Evolutionary conservation across 92 coral and sea anemone species (phyloP).

Genomic region (Actinernus sp.): DNA sequence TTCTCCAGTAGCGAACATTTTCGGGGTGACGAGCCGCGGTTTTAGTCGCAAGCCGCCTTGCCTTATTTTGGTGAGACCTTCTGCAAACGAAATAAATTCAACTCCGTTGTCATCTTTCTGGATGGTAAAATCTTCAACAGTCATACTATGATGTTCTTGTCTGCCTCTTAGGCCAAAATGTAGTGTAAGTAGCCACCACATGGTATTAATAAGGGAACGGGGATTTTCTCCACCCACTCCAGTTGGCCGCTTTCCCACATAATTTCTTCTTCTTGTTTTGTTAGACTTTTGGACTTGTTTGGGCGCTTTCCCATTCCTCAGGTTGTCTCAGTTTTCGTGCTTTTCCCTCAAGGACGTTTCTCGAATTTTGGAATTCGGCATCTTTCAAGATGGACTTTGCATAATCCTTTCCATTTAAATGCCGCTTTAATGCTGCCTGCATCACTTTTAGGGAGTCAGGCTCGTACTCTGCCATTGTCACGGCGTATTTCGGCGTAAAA

Average conservation of each 20-base stretch:
- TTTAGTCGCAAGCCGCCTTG: slow-evolving; percentile 27
- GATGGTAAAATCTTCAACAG: slow-evolving; percentile 27
- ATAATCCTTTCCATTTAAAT: too few species aligned
- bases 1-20: slow-evolving; percentile 39
- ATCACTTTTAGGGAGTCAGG: too few species aligned
- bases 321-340: slow-evolving; percentile 20
- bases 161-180: slow-evolving; percentile 34
- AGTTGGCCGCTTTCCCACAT: slow-evolving; percentile 28
- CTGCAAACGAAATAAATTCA: slow-evolving; percentile 23
- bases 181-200: slow-evolving; percentile 32
- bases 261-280: slow-evolving; percentile 29
- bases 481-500: too few species aligned
- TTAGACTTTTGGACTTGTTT: slow-evolving; percentile 31
- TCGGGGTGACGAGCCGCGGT: slow-evolving; percentile 27
- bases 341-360: slow-evolving; percentile 53
- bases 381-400: too few species aligned
- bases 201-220: slow-evolving; percentile 12
- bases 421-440: too few species aligned
- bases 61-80: slow-evolving; percentile 44
- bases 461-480: too few species aligned
- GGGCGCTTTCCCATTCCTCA: slow-evolving; percentile 40
- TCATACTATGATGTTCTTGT: slow-evolving; percentile 35
- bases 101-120: slow-evolving; percentile 35
- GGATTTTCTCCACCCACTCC: slow-evolving; percentile 14
- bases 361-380: slow-evolving; percentile 52